phyloP scores from a whole-genome alignment of 2,797 vertebrate genomes.

The Hephaestus fuliginosus region DNA sequence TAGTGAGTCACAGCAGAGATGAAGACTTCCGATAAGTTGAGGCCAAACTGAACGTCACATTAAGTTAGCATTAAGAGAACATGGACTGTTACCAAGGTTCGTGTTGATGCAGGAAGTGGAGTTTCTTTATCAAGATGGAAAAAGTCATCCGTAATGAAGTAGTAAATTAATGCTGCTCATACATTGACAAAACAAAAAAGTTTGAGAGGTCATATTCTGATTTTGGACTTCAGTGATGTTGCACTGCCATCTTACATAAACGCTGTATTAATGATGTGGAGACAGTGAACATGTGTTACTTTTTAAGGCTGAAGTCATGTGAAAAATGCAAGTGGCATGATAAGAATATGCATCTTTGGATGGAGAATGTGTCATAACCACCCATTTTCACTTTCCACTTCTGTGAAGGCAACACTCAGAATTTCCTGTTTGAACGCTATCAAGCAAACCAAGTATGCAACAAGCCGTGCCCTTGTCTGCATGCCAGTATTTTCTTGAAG shows the following conservation, averaged over 20 bases:
- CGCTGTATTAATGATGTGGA: not conserved
- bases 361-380: not conserved
- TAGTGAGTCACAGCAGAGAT: constrained; percentile 53
- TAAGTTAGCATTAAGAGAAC: constrained; percentile 8
- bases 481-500: constrained; percentile 21
- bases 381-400: not conserved
- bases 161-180: not conserved
- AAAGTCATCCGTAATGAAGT: not conserved
- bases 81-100: not conserved
- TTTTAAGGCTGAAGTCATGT: not conserved
- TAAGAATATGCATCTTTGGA: not conserved
- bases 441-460: constrained; percentile 20
- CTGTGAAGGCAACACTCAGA: not conserved
- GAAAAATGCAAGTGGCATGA: not conserved
- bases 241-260: not conserved
- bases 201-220: not conserved
- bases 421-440: constrained; percentile 8
- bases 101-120: constrained; percentile 14
- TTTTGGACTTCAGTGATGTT: constrained; percentile 7
- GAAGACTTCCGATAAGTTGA: constrained; percentile 18
- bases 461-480: constrained; percentile 4
- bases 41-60: constrained; percentile 24
- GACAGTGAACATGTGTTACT: not conserved
- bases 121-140: not conserved
- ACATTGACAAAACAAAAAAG: not conserved